A percentile compares a stretch with the other conserved stretches of the same genome.
Conservation (phyloP, 92 coral and sea anemone genomes). For the Blastomussa wellsi region DNA sequence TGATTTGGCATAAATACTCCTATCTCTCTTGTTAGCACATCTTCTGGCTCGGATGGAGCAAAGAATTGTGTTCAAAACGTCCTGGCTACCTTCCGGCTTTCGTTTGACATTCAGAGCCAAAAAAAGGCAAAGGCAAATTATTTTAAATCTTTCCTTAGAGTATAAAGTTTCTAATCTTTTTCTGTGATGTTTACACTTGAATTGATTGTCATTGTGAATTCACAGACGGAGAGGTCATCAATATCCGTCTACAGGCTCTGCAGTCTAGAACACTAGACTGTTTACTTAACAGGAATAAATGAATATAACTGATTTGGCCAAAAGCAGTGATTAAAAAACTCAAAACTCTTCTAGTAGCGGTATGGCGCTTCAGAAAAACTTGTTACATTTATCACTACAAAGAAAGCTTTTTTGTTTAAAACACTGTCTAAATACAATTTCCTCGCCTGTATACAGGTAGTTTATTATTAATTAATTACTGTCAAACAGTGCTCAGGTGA, state of each 20-base stretch:
- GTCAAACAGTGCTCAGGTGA: background rate
- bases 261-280: too few species aligned
- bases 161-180: background rate
- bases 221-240: background rate
- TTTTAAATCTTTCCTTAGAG: too few species aligned
- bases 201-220: background rate
- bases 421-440: background rate
- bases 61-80: too few species aligned
- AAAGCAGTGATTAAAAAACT: background rate
- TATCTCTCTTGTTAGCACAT: too few species aligned
- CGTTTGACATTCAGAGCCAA: too few species aligned
- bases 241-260: too few species aligned
- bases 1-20: too few species aligned
- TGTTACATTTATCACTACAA: background rate
- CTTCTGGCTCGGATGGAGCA: too few species aligned
- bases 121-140: too few species aligned
- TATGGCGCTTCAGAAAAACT: background rate
- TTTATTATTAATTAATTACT: background rate
- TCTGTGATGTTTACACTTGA: background rate
- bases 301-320: background rate
- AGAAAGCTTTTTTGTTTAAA: background rate
- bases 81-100: too few species aligned
- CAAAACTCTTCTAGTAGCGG: background rate
- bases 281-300: too few species aligned
- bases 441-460: background rate